These are phyloP conservation scores for Masnerella sp. DNA, from an alignment of 2,888 invertebrate species.

Conservation along the genomic window DNA sequence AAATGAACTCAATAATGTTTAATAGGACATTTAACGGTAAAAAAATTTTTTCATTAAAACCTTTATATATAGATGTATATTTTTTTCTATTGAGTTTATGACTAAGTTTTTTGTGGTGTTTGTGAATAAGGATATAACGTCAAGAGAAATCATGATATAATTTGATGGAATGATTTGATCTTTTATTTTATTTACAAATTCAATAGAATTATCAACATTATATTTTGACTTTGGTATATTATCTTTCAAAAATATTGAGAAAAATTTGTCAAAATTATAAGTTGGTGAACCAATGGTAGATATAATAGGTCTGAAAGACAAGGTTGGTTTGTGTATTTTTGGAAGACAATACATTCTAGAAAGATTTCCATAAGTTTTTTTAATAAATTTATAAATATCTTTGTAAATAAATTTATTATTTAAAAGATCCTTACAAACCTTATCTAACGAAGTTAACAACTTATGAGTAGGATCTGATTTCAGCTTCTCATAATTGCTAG, in stretches of 20 bases:
- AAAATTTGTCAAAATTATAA: too few species aligned
- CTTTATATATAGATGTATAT: neutral
- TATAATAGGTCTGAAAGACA: neutral
- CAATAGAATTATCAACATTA: neutral
- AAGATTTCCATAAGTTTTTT: neutral
- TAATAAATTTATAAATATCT: neutral
- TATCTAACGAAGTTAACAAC: neutral
- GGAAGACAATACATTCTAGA: neutral
- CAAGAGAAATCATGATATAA: neutral
- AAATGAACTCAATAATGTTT: neutral
- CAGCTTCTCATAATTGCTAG: neutral
- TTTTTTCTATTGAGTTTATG: neutral
- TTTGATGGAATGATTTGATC: neutral
- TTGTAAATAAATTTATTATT: neutral
- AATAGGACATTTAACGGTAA: neutral
- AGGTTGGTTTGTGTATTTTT: neutral
- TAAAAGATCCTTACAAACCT: neutral
- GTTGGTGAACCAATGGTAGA: neutral
- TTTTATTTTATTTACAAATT: neutral
- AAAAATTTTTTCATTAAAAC: neutral
- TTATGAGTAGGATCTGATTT: neutral
- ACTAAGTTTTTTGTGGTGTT: neutral
- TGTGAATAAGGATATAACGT: neutral
- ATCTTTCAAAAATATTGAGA: too few species aligned
- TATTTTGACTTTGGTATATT: neutral